Conservation (phyloP, 1,140 invertebrate genomes). For the Chironomus striatipennis region DNA sequence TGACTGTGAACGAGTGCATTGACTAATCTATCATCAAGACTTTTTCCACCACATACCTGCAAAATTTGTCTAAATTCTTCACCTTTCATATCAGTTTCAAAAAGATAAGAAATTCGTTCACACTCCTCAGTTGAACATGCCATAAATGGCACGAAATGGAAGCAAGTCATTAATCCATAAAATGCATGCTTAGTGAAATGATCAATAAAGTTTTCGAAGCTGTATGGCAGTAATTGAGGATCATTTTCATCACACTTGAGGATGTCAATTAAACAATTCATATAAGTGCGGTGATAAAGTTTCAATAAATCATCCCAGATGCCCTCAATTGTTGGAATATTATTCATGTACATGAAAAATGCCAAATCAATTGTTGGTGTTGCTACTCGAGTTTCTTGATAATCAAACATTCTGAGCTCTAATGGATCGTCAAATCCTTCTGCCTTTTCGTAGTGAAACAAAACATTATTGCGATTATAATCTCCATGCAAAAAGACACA, state of each 20-base stretch:
- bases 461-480: conserved; percentile 38
- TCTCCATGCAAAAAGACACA: conserved; percentile 37
- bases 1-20: conserved; percentile 31
- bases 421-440: conserved; percentile 27
- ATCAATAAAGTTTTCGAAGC: conserved; percentile 31
- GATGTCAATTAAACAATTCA: conserved; percentile 23
- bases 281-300: conserved; percentile 27
- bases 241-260: background rate
- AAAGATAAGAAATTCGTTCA: conserved; percentile 31
- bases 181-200: conserved; percentile 36
- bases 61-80: conserved; percentile 31
- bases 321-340: conserved; percentile 25
- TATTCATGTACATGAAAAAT: conserved; percentile 38
- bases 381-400: conserved; percentile 34
- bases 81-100: conserved; percentile 34
- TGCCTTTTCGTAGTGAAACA: conserved; percentile 31
- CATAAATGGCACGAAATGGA: conserved; percentile 38
- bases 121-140: conserved; percentile 32
- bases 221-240: conserved; percentile 17
- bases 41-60: conserved; percentile 33
- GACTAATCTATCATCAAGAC: conserved; percentile 32
- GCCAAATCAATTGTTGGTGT: conserved; percentile 34
- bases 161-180: conserved; percentile 34
- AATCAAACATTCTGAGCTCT: conserved; percentile 34
- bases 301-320: conserved; percentile 27